Evolutionary conservation across 1,140 invertebrate genomes (phyloP).

Genomic region (Ylistrum balloti): DNA sequence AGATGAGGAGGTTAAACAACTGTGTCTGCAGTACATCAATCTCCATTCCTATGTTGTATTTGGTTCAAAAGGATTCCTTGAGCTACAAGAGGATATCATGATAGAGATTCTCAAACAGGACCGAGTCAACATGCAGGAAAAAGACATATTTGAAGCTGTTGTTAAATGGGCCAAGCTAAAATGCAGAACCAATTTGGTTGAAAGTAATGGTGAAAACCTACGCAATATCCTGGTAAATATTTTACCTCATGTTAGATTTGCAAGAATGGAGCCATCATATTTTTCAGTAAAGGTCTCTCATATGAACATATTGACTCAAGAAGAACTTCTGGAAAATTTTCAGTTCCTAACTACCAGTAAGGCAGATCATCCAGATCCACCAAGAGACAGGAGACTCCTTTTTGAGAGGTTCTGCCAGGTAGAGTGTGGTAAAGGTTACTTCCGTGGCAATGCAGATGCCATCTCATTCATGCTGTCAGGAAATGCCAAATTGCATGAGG

Average conservation of each 20-base stretch:
- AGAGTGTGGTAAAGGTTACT: slow-evolving; percentile 57
- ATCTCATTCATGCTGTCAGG: slow-evolving; percentile 53
- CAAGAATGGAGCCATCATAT: slow-evolving; percentile 52
- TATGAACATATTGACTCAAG: not conserved
- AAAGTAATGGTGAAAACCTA: slow-evolving; percentile 36
- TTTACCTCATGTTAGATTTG: slow-evolving; percentile 56
- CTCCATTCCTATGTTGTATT: not conserved
- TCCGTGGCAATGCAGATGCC: slow-evolving; percentile 51
- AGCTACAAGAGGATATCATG: slow-evolving; percentile 13
- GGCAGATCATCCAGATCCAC: not conserved
- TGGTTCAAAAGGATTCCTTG: slow-evolving; percentile 30
- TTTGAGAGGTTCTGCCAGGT: slow-evolving; percentile 50
- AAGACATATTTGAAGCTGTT: slow-evolving; percentile 56
- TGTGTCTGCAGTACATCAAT: slow-evolving; percentile 48
- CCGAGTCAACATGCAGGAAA: slow-evolving; percentile 48
- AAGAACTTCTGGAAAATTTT: not conserved
- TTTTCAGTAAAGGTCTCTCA: slow-evolving; percentile 47
- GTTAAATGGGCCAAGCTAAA: slow-evolving; percentile 50
- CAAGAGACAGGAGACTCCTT: not conserved
- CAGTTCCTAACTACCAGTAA: not conserved
- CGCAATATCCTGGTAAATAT: slow-evolving; percentile 42
- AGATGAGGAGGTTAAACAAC: slow-evolving; percentile 3
- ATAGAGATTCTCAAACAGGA: slow-evolving; percentile 51
- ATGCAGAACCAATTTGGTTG: slow-evolving; percentile 42
- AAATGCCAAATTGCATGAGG: slow-evolving; percentile 47